Evolutionary conservation across 2,888 invertebrate species (phyloP), one percentile per base, ranked within the genome.

Genomic region (Dolomedes plantarius): DNA sequence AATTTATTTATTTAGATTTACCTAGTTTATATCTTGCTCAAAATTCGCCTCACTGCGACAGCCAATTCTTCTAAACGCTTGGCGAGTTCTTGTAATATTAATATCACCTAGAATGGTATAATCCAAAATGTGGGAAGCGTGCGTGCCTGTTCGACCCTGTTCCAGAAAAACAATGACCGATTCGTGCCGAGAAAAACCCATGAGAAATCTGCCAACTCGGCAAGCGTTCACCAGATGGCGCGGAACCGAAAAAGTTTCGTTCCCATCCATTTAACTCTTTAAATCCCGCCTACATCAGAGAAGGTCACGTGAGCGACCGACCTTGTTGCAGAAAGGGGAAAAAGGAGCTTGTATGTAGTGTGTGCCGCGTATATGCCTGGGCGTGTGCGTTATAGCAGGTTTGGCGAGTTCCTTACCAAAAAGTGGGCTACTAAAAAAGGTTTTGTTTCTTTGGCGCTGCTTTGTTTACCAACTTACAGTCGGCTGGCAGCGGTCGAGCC

Each of bases 391-490:
- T 39, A n/a, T 27, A 73, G 77, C 85, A 73, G 85, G 85, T 85
- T 85, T 85, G 85, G 85, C 85, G 85, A 73, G 85, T 85, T 85
- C 62, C 29, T 41, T 28, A 16, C 13, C 65, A 28, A 65, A 77
- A 83, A 77, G 71, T 83, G 77, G 83, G 76, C 83, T 83, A 77
- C 83, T 83, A 71, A 36, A 85, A 75, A 78, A 62, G 71, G 41
- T 27, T 71, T 82, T 75, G 69, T 41, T 65, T 65, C 50, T 71
- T 72, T 50, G 16, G 13, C n/a, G n/a, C 62, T 23, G 36, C 23
- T 64, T 83, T 83, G 76, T 83, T 83, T 83, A 83, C 82, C n/a
- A 83, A 83, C 76, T 75, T 29, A 68, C 72, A 82, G 75, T 73
- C 50, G 50, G 9, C 28, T 39, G 36, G 32, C 46, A 62, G 72